Evolutionary conservation across 2,113 vertebrate species (phyloP).

Genomic region (Megatriorchis doriae): DNA sequence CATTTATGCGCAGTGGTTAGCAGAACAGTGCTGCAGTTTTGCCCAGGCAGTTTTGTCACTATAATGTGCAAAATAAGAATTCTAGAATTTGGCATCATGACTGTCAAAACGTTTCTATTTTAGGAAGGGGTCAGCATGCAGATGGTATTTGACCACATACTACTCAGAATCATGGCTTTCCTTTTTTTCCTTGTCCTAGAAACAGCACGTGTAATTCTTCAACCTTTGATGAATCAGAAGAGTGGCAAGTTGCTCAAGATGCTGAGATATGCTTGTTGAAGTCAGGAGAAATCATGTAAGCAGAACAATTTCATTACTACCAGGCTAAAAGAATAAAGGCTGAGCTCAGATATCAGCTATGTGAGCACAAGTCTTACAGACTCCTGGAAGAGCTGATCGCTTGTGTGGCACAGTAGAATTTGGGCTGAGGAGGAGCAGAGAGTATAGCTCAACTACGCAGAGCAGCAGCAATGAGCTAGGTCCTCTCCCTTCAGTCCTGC

Average conservation of each 20-base stretch:
- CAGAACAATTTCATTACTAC: neutral
- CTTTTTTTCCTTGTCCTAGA: slow-evolving; percentile 57
- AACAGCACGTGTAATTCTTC: slow-evolving; percentile 74
- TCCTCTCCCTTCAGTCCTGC: neutral
- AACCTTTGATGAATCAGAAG: slow-evolving; percentile 79
- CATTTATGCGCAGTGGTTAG: neutral
- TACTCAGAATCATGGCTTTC: neutral
- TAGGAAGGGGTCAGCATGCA: neutral
- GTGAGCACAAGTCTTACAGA: neutral
- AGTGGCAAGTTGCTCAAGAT: slow-evolving; percentile 81
- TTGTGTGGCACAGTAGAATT: neutral
- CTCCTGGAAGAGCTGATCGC: neutral
- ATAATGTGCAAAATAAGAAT: neutral
- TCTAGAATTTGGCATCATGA: neutral
- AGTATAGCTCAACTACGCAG: neutral
- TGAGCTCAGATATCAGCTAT: neutral
- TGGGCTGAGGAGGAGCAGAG: neutral
- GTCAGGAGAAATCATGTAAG: slow-evolving; percentile 92
- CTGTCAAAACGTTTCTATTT: neutral
- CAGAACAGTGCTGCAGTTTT: neutral
- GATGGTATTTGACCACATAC: neutral
- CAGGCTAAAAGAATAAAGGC: neutral
- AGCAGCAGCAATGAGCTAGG: neutral
- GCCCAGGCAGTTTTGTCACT: neutral
- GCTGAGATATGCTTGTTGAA: slow-evolving; percentile 89